These are phyloP conservation scores for Paedocypris sp. DNA, from an alignment of 2,113 vertebrate genomes.

Conservation along the genomic window DNA sequence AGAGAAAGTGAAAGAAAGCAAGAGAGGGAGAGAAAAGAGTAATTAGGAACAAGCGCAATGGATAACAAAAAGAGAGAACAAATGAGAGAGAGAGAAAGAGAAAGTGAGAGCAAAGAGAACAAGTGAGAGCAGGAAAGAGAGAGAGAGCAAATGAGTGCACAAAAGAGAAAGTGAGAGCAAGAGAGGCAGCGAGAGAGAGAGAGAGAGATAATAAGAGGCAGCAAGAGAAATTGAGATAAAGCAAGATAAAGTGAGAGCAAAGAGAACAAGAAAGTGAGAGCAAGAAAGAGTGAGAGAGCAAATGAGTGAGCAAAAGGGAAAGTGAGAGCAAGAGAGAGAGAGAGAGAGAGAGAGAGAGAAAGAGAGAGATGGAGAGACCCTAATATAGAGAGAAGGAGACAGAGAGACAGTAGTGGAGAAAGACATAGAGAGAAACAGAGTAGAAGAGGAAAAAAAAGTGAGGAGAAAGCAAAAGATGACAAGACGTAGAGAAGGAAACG, in stretches of 20 bases:
- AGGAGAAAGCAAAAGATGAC: slow-evolving; percentile 51
- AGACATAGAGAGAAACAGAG: slow-evolving; percentile 6
- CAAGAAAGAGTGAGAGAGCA: slow-evolving; percentile 7
- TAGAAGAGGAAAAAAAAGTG: slow-evolving; percentile 1
- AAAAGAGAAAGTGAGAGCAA: slow-evolving; percentile 8
- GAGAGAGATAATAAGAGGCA: slow-evolving; percentile 3
- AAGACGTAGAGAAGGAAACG: slow-evolving; percentile 20
- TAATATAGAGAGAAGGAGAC: slow-evolving; percentile 15
- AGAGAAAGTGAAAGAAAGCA: background rate
- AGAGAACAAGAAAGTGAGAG: slow-evolving; percentile 8
- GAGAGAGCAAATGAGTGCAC: background rate
- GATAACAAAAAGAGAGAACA: no score
- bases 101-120: background rate
- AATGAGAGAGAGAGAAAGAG: slow-evolving; percentile 21
- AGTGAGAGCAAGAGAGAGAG: background rate
- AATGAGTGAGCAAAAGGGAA: slow-evolving; percentile 14
- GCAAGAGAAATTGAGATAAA: slow-evolving; percentile 11
- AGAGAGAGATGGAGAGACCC: background rate
- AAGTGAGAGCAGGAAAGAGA: slow-evolving; percentile 17
- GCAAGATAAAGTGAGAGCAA: slow-evolving; percentile 2
- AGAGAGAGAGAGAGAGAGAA: slow-evolving; percentile 18
- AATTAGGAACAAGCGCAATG: no score
- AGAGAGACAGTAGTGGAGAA: slow-evolving; percentile 8
- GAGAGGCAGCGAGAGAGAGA: slow-evolving; percentile 16
- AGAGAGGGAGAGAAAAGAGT: no score